These are phyloP conservation scores for Calidris pugnax DNA, from an alignment of 2,113 vertebrate genomes.

Conservation along the genomic window DNA sequence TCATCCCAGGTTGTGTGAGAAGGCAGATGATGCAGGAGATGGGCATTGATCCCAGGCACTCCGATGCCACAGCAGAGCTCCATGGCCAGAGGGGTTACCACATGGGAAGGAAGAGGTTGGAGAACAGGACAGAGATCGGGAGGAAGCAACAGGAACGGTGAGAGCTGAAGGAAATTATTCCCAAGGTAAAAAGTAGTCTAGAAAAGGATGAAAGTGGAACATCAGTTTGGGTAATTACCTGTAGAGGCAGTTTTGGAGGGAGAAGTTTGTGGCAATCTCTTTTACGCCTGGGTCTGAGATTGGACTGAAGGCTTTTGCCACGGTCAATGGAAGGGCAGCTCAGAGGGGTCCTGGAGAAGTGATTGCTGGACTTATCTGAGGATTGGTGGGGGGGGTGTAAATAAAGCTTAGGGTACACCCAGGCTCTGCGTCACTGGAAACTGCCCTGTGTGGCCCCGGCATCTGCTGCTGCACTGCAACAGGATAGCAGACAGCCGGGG, in stretches of 20 bases:
- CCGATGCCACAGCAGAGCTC: not conserved
- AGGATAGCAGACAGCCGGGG: not conserved
- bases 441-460: not conserved
- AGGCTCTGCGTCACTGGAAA: not conserved
- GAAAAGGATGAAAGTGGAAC: not conserved
- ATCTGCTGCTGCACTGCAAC: not conserved
- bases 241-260: not conserved
- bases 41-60: not conserved
- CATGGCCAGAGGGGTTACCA: not conserved
- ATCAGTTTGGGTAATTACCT: not conserved
- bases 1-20: not conserved
- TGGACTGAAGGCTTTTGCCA: not conserved
- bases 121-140: not conserved
- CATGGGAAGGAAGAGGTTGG: not conserved
- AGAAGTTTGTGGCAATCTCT: not conserved
- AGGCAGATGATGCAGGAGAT: not conserved
- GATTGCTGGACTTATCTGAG: not conserved
- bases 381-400: not conserved
- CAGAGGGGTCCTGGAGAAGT: not conserved
- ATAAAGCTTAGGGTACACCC: not conserved
- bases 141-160: not conserved
- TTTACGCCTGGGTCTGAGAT: not conserved
- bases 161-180: not conserved
- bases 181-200: not conserved
- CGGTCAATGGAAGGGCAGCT: not conserved